Evolutionary conservation across 2,113 vertebrate species (phyloP), one percentile per base, ranked within the genome.

Genomic region (Misgurnus mizolepis): DNA sequence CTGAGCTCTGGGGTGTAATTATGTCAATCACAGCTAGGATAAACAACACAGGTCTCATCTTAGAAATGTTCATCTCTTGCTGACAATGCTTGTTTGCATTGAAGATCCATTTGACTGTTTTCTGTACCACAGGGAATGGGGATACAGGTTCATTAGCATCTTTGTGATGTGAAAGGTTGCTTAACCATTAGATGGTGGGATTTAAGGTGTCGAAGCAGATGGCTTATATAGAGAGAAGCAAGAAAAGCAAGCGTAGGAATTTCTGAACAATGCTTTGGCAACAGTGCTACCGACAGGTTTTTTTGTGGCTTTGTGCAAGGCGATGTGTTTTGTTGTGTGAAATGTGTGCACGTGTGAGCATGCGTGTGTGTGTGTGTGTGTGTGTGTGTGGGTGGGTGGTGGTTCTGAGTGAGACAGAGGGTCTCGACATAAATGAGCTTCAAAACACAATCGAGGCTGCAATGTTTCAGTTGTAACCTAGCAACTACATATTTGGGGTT

Each of bases 1-100:
- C 74, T 67, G 70, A 85, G 27, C 87, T 85, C 87, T 67, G 22
- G 89, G 87, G 88, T 84, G 86, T 88, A 89, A 89, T 89, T 88
- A 88, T 86, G 88, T 87, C 88, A 90, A 88, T 89, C 85, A 87
- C 83, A 27, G 75, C 61, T 81, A 55, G 5, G 62, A 84, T 88
- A 89, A 82, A 73, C 74, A 90, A 91, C 83, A 88, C 66, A 65
- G 53, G 80, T 82, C 86, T 88, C 83, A 81, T 89, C 88, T 88
- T 83, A 78, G 83, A 82, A 67, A 61, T 79, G 86, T 81, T 89
- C 80, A 76, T 83, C 83, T 80, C 11, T 68, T 85, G 88, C 86
- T 80, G 87, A 88, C 84, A 79, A 83, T 88, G 85, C 85, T 64
- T 86, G 84, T 70, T 70, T 86, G 76, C 69, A 67, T 61, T 62